Conservation (phyloP, 2,888 invertebrate genomes). For the Encarsia formosa region DNA sequence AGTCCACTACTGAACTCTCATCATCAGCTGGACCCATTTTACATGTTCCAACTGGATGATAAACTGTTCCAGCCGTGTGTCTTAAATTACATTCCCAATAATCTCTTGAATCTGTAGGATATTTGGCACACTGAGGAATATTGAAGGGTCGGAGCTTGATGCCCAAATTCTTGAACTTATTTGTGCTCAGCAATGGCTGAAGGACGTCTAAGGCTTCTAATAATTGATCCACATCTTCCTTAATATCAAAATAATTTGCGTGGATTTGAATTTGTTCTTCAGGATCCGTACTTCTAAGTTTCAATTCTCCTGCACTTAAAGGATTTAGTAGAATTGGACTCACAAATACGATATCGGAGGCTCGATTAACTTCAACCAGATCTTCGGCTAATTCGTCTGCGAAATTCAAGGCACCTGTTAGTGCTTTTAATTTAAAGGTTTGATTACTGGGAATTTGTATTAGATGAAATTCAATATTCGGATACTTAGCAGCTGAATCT, state of each 20-base stretch:
- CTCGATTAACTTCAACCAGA: constrained; percentile 34
- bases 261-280: constrained; percentile 54
- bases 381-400: constrained; percentile 33
- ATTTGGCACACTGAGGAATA: constrained; percentile 38
- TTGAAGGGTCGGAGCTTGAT: constrained; percentile 30
- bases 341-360: constrained; percentile 34
- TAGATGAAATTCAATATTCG: constrained; percentile 59
- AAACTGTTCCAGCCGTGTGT: constrained; percentile 57
- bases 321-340: constrained; percentile 51
- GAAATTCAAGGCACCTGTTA: constrained; percentile 24
- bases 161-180: constrained; percentile 33
- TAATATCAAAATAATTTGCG: constrained; percentile 54
- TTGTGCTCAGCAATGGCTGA: constrained; percentile 34
- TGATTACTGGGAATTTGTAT: constrained; percentile 48
- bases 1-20: constrained; percentile 55
- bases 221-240: constrained; percentile 48
- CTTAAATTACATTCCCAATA: constrained; percentile 54
- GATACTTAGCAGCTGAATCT: constrained; percentile 53
- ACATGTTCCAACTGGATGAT: constrained; percentile 61
- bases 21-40: constrained; percentile 60
- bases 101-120: constrained; percentile 40
- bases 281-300: constrained; percentile 55
- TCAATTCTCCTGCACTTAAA: constrained; percentile 48
- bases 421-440: not conserved
- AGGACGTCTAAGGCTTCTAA: constrained; percentile 42